Conservation (phyloP, 2,797 vertebrate species). For the Gila robusta region DNA sequence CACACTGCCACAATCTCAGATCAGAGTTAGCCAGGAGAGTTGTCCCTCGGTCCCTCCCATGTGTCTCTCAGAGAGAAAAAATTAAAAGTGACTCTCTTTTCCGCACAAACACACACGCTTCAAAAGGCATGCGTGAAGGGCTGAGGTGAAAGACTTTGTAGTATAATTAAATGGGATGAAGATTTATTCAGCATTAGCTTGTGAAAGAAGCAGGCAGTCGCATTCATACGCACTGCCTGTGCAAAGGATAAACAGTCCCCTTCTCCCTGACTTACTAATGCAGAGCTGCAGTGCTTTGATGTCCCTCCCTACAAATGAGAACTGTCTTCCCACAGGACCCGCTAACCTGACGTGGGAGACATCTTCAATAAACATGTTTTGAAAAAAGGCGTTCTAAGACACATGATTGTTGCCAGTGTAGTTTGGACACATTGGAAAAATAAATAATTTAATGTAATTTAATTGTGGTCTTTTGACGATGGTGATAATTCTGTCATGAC, state of each 20-base stretch:
- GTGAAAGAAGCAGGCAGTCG: constrained; percentile 29
- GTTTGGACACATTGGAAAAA: background rate
- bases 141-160: constrained; percentile 62
- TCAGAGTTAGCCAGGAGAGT: constrained; percentile 34
- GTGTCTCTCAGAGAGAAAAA: constrained; percentile 46
- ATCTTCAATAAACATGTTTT: constrained; percentile 30
- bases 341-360: constrained; percentile 36
- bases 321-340: constrained; percentile 36
- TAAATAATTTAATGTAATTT: background rate
- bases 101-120: constrained; percentile 41
- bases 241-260: constrained; percentile 55
- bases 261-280: constrained; percentile 33
- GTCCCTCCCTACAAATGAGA: constrained; percentile 49
- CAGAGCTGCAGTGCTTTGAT: constrained; percentile 45
- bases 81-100: constrained; percentile 45
- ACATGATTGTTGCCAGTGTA: background rate
- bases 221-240: constrained; percentile 24
- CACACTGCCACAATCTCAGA: constrained; percentile 8
- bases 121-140: constrained; percentile 40
- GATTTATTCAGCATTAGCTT: constrained; percentile 62
- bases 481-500: no score
- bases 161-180: constrained; percentile 62
- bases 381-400: background rate
- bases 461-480: background rate
- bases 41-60: constrained; percentile 26